Evolutionary conservation across 2,797 vertebrate genomes (phyloP), one percentile per base, ranked within the genome.

Genomic region (Balearica regulorum): DNA sequence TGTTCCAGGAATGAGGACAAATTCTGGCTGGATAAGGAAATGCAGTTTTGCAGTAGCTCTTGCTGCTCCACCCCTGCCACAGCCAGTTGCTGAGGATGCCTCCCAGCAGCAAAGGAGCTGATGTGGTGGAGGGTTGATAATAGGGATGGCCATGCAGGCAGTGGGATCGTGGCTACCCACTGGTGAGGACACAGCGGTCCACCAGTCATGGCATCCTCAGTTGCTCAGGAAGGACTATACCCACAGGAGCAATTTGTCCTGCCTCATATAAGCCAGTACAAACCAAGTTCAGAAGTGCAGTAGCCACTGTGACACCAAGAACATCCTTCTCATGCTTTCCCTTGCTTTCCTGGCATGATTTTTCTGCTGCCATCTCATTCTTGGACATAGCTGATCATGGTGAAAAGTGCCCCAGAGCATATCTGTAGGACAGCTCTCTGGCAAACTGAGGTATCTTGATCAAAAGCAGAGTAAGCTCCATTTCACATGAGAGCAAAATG

Each of bases 1-100:
- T 78, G 57, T 83, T 82, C 82, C 41, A 65, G 43, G 78, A 94
- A 95, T 31, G 79, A 94, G 90, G 71, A 80, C 44, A 87, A 85
- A 91, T 87, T 73, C 84, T 80, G 83, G 37, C 68, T 77, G 48
- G 60, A 6, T 70, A 77, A 83, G 60, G 54, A 85, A 89, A 73
- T 5, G 21, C 20, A 44, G n/a, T 33, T 53, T 60, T 0, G 1
- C 26, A 17, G 48, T 8, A 46, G 58, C 26, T 69, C 31, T 55
- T 10, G 17, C 33, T 4, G 2, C 64, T 43, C 46, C 43, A 33
- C 19, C 18, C 25, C 65, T 79, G 54, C 21, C 0, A 0, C 54
- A 87, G 46, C 15, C 39, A 16, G 8, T 20, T 78, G 48, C 85
- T 51, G 76, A 90, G 61, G 29, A 29, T 43, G 46, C 3, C 19